A percentile compares a stretch with the other conserved stretches of the same genome.
phyloP scores from a whole-genome alignment of 2,888 invertebrate species.

The Epistrophella euchroma region DNA sequence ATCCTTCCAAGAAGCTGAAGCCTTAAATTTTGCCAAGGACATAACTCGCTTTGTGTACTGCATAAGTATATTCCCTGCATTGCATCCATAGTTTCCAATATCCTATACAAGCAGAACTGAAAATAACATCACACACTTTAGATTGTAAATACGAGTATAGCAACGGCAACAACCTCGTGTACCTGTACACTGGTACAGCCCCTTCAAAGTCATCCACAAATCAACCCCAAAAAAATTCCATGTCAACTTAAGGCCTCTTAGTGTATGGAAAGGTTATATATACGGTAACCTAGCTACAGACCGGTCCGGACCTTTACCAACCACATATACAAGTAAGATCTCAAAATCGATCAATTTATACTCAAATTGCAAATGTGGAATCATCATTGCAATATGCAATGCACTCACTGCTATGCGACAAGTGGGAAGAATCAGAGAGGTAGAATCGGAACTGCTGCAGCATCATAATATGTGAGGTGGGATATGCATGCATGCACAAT shows the following conservation, averaged over 20 bases:
- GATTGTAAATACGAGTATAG: background rate
- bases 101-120: slow-evolving; percentile 1
- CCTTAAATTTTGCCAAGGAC: slow-evolving; percentile 23
- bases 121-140: slow-evolving; percentile 8
- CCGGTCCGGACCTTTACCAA: background rate
- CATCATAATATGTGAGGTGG: slow-evolving; percentile 36
- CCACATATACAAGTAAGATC: slow-evolving; percentile 35
- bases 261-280: background rate
- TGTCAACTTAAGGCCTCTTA: slow-evolving; percentile 40
- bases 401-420: slow-evolving; percentile 41
- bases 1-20: slow-evolving; percentile 36
- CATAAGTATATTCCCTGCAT: slow-evolving; percentile 36
- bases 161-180: background rate
- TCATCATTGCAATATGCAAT: slow-evolving; percentile 51
- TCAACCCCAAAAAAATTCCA: slow-evolving; percentile 48
- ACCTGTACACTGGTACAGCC: background rate
- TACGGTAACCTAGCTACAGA: background rate
- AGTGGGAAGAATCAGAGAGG: slow-evolving; percentile 37
- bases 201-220: slow-evolving; percentile 41
- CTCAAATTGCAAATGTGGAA: slow-evolving; percentile 53
- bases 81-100: slow-evolving; percentile 23
- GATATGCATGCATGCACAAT: slow-evolving; percentile 49
- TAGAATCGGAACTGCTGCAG: slow-evolving; percentile 13
- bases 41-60: slow-evolving; percentile 13
- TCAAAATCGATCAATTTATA: slow-evolving; percentile 57